Conservation (phyloP, 2,113 vertebrate genomes). For the Salvelinus fontinalis region DNA sequence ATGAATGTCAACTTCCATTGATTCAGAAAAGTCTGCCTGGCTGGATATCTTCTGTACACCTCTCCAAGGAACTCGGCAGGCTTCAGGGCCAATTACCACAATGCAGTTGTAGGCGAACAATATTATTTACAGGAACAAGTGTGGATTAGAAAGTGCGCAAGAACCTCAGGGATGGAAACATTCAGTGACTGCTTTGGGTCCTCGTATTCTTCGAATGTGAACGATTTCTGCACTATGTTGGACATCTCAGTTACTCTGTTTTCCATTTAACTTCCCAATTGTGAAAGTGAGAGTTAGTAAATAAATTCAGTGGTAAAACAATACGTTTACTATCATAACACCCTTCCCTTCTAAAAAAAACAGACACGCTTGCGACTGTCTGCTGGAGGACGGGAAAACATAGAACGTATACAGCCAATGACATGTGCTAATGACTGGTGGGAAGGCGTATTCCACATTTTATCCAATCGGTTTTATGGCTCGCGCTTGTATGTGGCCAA, state of each 20-base stretch:
- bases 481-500: background rate
- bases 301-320: too few relatives aligned
- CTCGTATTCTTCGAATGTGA: constrained; percentile 61
- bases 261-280: constrained; percentile 31
- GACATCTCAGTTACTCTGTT: background rate
- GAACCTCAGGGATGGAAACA: constrained; percentile 70
- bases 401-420: constrained; percentile 39
- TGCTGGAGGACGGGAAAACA: background rate
- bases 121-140: background rate
- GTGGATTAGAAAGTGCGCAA: background rate
- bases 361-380: background rate
- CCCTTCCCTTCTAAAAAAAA: background rate
- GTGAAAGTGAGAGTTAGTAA: too few relatives aligned
- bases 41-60: constrained; percentile 42
- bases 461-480: constrained; percentile 43
- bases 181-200: background rate
- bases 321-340: too few relatives aligned
- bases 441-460: constrained; percentile 19
- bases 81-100: too few relatives aligned
- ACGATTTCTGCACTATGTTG: constrained; percentile 31
- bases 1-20: too few relatives aligned
- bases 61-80: too few relatives aligned
- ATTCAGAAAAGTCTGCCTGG: too few relatives aligned
- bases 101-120: too few relatives aligned
- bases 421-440: constrained; percentile 19